Percentiles rank a stretch among this genome's conserved stretches.
phyloP scores from a whole-genome alignment of 2,888 invertebrate genomes.

The Cremastinae sp. region DNA sequence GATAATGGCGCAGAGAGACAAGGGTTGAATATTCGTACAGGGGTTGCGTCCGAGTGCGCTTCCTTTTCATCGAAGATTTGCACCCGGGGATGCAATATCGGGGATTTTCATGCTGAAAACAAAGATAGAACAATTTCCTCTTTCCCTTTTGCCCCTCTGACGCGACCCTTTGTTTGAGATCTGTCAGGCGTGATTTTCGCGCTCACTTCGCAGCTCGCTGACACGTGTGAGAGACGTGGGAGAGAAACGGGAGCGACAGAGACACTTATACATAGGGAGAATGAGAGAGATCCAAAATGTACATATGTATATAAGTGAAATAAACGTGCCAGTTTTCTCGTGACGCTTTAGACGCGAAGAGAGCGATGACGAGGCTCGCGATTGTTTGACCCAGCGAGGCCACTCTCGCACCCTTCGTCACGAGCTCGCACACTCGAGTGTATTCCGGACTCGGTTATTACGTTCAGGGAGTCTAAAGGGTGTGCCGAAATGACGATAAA shows the following conservation, averaged over 20 bases:
- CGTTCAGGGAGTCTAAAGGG: constrained; percentile 53
- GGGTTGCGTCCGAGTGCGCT: constrained; percentile 13
- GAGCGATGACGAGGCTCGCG: constrained; percentile 56
- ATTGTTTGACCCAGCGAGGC: constrained; percentile 70
- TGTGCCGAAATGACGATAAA: constrained; percentile 23
- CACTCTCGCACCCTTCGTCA: no score
- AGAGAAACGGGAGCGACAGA: constrained; percentile 12
- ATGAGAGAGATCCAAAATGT: no score
- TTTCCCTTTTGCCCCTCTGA: constrained; percentile 57
- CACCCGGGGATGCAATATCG: neutral
- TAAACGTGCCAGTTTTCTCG: neutral
- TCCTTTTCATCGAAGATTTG: constrained; percentile 7
- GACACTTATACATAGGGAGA: constrained; percentile 5
- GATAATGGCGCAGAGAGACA: no score
- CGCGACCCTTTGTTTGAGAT: constrained; percentile 76
- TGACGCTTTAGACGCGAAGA: neutral
- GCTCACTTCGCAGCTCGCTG: constrained; percentile 51
- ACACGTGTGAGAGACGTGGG: constrained; percentile 9
- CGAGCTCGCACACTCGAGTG: no score
- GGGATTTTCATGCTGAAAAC: constrained; percentile 11
- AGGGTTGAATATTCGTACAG: no score
- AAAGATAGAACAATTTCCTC: constrained; percentile 61
- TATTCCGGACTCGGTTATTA: constrained; percentile 51
- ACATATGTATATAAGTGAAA: constrained; percentile 16
- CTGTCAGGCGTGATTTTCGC: constrained; percentile 75